Evolutionary conservation across 2,797 vertebrate genomes (phyloP).

Genomic region (Muraenolepis orangiensis): DNA sequence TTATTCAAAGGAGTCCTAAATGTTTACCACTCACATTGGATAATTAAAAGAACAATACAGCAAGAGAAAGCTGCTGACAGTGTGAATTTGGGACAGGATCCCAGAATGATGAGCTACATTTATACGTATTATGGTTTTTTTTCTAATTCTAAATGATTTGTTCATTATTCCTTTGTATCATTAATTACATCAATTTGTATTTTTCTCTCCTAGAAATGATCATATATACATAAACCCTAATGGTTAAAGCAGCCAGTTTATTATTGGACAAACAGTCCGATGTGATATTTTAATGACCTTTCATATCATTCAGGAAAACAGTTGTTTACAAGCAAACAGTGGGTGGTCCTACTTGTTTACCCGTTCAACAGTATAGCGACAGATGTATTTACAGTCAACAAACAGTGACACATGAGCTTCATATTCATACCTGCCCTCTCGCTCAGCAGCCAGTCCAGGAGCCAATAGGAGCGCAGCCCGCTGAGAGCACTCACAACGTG

Average conservation of each 20-base stretch:
- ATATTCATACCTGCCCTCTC: conserved; percentile 68
- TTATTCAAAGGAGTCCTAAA: not conserved
- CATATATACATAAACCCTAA: too few species aligned
- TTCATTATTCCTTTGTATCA: not conserved
- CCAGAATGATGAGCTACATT: not conserved
- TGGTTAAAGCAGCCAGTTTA: not conserved
- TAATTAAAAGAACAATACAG: conserved; percentile 4
- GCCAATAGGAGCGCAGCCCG: not conserved
- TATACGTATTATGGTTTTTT: not conserved
- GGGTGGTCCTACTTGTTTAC: conserved; percentile 66
- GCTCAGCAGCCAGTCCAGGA: conserved; percentile 29
- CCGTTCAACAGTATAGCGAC: conserved; percentile 67
- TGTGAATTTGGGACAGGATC: not conserved
- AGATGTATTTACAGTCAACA: conserved; percentile 72
- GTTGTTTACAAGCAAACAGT: conserved; percentile 69
- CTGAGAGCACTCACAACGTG: not conserved
- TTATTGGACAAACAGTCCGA: not conserved
- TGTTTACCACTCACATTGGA: not conserved
- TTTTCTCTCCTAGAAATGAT: not conserved
- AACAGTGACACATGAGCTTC: conserved; percentile 62
- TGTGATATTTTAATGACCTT: conserved; percentile 62
- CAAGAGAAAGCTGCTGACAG: conserved; percentile 17
- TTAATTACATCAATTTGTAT: not conserved
- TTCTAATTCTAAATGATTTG: not conserved
- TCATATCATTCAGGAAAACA: conserved; percentile 66